Evolutionary conservation across 2,888 invertebrate species (phyloP).

Genomic region (Melanotus villosus): DNA sequence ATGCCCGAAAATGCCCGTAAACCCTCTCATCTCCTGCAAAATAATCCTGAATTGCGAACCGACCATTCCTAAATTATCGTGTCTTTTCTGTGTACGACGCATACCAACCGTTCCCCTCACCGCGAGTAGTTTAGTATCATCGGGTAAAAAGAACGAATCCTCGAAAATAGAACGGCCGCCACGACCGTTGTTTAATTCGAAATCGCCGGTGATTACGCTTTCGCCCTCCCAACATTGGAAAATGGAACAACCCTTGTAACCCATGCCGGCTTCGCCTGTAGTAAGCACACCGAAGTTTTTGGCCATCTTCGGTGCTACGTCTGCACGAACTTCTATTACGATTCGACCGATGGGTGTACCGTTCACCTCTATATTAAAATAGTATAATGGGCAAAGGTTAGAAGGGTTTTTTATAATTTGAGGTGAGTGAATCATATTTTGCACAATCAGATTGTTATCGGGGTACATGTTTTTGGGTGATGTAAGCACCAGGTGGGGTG

Average conservation of each 20-base stretch:
- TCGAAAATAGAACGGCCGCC: conserved; percentile 85
- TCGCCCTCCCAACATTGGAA: conserved; percentile 89
- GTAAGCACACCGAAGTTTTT: conserved; percentile 82
- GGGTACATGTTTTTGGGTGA: conserved; percentile 65
- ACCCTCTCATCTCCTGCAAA: conserved; percentile 85
- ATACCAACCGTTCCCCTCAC: conserved; percentile 86
- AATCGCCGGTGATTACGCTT: conserved; percentile 86
- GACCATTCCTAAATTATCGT: conserved; percentile 86
- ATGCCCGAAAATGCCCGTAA: conserved; percentile 86
- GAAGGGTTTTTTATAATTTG: conserved; percentile 72
- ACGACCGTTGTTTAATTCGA: conserved; percentile 85
- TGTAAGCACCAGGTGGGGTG: conserved; percentile 53
- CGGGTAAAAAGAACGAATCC: conserved; percentile 85
- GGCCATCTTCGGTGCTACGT: conserved; percentile 86
- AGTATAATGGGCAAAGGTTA: conserved; percentile 80
- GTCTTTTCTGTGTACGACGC: conserved; percentile 84
- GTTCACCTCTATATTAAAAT: conserved; percentile 83
- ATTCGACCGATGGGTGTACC: conserved; percentile 80
- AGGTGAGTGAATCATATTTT: conserved; percentile 69
- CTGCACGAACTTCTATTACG: conserved; percentile 83
- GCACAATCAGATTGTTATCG: conserved; percentile 64
- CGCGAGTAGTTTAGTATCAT: conserved; percentile 83
- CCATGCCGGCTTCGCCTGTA: conserved; percentile 81
- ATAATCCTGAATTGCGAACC: conserved; percentile 89
- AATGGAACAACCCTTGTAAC: conserved; percentile 85